Base-by-base conservation (phyloP, 2,797 vertebrate genomes). In the Triplophysa bombifrons region DNA sequence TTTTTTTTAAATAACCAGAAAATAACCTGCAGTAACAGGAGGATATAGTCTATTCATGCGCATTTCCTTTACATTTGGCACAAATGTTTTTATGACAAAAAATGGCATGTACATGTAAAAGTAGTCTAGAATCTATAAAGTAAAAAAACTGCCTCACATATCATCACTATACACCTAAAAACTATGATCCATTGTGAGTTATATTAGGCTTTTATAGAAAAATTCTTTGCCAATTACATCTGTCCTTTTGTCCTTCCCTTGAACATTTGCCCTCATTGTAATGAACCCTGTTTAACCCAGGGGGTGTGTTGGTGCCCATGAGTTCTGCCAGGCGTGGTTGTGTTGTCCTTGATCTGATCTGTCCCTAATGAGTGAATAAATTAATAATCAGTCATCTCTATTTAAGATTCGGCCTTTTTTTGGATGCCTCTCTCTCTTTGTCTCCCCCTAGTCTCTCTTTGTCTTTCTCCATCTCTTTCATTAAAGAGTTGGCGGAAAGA, bases 211-310 rank as follows among this genome's bases (percentile, higher is more conserved):
- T 56, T 66, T 81, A 61, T 6, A 58, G 56, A 58, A 66, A 41
- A 30, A 17, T 38, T 38, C 50, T 50, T 11, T 63, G 20, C 41
- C 25, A 14, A 13, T 38, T 48, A 48, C 7, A 25, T 22, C 2
- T 82, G 72, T 78, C 83, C 64, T 83, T 83, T 84, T 84, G 74
- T 71, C 80, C 80, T 80, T 85, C 77, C 74, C 51, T 11, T 65
- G 75, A 67, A 55, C 8, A 14, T 56, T 82, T 69, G 22, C 69
- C 13, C 41, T 78, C 13, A 71, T 61, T 30, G 27, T 74, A 81
- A 78, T 80, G 72, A 82, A 77, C 81, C 76, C 41, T 44, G n/a
- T 12, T 25, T 84, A 75, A 81, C 68, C 70, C 30, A 58, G 25
- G 22, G n/a, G 48, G 67, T 75, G 27, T 72, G 11, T 56, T 81